Percentiles rank a stretch among this genome's conserved stretches.
phyloP scores from a whole-genome alignment of 2,113 vertebrate species.

The Pithys albifrons region DNA sequence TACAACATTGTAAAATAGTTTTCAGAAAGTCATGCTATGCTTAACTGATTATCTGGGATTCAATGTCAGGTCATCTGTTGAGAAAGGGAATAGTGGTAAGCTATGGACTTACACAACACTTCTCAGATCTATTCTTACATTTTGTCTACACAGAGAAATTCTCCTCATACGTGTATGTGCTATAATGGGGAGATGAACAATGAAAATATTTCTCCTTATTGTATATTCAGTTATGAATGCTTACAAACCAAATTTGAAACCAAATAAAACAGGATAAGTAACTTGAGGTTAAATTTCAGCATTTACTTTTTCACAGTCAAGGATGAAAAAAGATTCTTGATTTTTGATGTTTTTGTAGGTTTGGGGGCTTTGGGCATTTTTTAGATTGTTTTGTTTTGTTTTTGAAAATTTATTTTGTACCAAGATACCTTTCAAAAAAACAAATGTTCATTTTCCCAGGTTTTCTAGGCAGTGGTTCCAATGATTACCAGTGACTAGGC shows the following conservation, averaged over 20 bases:
- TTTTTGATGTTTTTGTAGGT: background rate
- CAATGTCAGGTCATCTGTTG: background rate
- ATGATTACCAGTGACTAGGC: background rate
- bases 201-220: background rate
- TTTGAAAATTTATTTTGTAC: background rate
- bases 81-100: background rate
- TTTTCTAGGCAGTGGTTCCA: background rate
- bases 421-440: background rate
- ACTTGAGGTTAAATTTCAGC: background rate
- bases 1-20: background rate
- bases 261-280: background rate
- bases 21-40: background rate
- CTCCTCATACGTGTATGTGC: accelerated
- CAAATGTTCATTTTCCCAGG: background rate
- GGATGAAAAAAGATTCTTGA: background rate
- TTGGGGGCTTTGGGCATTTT: background rate
- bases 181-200: background rate
- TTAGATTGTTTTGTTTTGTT: background rate
- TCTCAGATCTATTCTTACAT: background rate
- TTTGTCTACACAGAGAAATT: background rate
- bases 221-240: background rate
- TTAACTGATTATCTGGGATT: background rate
- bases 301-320: background rate
- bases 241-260: background rate
- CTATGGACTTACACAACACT: background rate